Conservation (phyloP, 2,113 vertebrate genomes). For the Oostethus manadensis region DNA sequence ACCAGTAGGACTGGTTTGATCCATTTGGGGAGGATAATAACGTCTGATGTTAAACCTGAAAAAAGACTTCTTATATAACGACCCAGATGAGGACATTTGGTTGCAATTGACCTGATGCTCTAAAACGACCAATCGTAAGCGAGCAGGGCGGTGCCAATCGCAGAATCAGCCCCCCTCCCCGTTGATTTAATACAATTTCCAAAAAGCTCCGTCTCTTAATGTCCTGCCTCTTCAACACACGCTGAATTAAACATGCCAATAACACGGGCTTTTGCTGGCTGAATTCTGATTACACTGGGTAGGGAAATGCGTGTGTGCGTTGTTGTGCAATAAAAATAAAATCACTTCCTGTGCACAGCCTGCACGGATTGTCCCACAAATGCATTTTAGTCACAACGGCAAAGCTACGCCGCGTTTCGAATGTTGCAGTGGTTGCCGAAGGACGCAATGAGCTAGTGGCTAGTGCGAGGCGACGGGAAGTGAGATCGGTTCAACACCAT, state of each 20-base stretch:
- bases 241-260: slow-evolving; percentile 74
- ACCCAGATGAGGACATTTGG: slow-evolving; percentile 34
- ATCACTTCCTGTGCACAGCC: background rate
- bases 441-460: background rate
- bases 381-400: background rate
- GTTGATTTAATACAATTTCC: slow-evolving; percentile 38
- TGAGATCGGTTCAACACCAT: background rate
- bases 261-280: slow-evolving; percentile 60
- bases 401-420: background rate
- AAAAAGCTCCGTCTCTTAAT: slow-evolving; percentile 20
- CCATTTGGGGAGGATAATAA: background rate
- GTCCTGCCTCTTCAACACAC: slow-evolving; percentile 32
- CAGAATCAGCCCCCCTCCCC: background rate
- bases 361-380: background rate
- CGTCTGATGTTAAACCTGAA: background rate
- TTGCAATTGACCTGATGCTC: slow-evolving; percentile 45
- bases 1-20: background rate
- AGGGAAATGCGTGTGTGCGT: background rate
- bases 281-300: slow-evolving; percentile 71
- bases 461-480: background rate
- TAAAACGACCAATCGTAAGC: background rate
- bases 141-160: background rate
- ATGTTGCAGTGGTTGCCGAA: background rate
- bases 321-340: background rate
- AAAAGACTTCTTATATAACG: background rate